phyloP scores from a whole-genome alignment of 35 echinoderm and acorn worm genomes.

The Hemicentrotus pulcherrimus region DNA sequence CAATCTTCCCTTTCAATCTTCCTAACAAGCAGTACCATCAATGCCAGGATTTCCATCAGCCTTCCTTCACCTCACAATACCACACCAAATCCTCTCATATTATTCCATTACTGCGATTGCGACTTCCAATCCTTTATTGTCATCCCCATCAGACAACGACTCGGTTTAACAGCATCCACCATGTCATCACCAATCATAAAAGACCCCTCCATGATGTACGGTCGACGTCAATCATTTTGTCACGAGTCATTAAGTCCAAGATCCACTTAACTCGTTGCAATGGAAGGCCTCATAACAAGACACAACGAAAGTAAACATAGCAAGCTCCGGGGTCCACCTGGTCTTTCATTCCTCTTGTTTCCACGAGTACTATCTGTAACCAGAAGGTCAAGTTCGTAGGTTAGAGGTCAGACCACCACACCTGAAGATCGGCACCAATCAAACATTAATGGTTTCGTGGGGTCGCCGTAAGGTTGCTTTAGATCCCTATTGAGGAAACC shows the following conservation, averaged over 20 bases:
- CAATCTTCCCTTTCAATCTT: not conserved
- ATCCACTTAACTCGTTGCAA: not conserved
- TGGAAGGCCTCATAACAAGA: conserved; percentile 10
- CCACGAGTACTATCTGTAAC: not conserved
- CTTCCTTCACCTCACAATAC: not conserved
- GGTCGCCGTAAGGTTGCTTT: not conserved
- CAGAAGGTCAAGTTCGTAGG: conserved; percentile 9
- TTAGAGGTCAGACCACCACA: not conserved
- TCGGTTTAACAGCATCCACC: not conserved
- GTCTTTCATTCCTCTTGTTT: not conserved
- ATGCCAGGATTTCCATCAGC: not conserved
- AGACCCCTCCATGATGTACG: not conserved
- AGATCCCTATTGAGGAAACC: not conserved
- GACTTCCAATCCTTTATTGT: conserved; percentile 4
- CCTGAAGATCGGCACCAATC: not conserved
- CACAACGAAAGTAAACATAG: conserved; percentile 3
- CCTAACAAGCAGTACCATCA: not conserved
- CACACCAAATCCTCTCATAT: not conserved
- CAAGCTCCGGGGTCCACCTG: not conserved
- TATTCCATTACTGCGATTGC: not conserved
- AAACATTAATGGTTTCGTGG: not conserved
- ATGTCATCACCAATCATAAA: conserved; percentile 11
- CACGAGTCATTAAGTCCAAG: not conserved
- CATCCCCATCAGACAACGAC: not conserved
- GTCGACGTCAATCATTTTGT: not conserved